Base-by-base conservation (phyloP, 2,888 invertebrate species). In the Oligia fasciuncula region DNA sequence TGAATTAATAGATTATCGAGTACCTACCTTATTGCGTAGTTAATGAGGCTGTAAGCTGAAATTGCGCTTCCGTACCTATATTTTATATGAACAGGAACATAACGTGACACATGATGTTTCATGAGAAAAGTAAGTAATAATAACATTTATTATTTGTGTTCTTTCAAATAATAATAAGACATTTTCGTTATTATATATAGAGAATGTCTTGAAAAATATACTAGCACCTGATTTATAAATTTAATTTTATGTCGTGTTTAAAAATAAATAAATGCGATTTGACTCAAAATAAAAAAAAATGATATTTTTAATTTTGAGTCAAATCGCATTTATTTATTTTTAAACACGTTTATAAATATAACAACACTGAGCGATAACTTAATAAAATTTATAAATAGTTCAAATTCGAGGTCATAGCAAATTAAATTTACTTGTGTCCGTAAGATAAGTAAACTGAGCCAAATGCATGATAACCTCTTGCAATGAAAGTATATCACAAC, bases 381-480 rank as follows among this genome's bases (percentile, higher is more conserved):
- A 51, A 43, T 71, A 83, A 19, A 67, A 71, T 65, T 66, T 65
- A 65, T 49, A 17, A 5, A 46, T 63, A 70, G 54, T 65, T 54
- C 40, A 71, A 71, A 71, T 35, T 65, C 51, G 60, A 73, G 75
- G 69, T 19, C 74, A 35, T 1, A 35, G 13, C 19, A 70, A 81
- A 73, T 76, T 80, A 63, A 83, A 85, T 83, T 76, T 67, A 83
- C 49, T 72, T 54, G 43, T 49, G 68, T 49, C 70, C 35, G 3
- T 19, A 43, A 62, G 78, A 87, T 85, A 49, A 49, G 13, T 49
- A 83, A 83, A 70, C 77, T 75, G n/a, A 66, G 35, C 23, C 17
- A 29, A 77, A 73, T 49, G 73, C 4, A 29, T 29, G 80, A 87
- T 87, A 87, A 85, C 80, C 82, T 82, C 46, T 68, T 69, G 65